Base-by-base conservation (phyloP, 2,797 vertebrate genomes). In the Acanthurus leucopareius region DNA sequence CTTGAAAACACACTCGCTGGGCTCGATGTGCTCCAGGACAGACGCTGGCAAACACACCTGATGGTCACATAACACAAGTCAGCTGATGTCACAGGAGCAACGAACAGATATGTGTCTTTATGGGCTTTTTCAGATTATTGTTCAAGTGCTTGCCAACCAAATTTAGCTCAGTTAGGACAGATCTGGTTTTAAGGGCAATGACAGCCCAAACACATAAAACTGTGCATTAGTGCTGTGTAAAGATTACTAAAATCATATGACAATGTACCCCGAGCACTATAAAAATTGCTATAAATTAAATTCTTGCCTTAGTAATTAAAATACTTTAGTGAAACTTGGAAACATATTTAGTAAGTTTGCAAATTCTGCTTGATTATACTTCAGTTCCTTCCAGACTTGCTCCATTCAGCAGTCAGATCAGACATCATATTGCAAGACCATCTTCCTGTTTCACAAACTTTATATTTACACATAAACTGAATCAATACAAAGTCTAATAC, bases 1-100 rank as follows among this genome's bases (percentile, higher is more conserved):
- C 89, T 99, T 99, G 87, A 97, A 99, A 56, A 99, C 97, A 0
- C 96, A 97, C 70, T 99, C 98, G 0, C 93, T 95, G 69, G 94
- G 94, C 57, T 99, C 97, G 38, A 99, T 93, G 62, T 94, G 95
- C 66, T 97, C 95, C 35, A 93, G 79, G 58, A 97, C 97, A 0
- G 92, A 83, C 0, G 90, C 82, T 0, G 98, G 98, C 51, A 99
- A 91, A 64, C 92, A 94, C 53, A 98, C 96, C 93, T 94, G 54
- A 14, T 59, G 68, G 62, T 40, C 16, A 63, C 22, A 63, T 1
- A 5, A 49, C 10, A 60, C 3, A 0, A 19, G 42, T 54, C 56
- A 49, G 56, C 42, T 54, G 20, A 59, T 14, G 53, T 40, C 48
- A 61, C 14, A 9, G 9, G 40, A 17, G 6, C 28, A 35, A 35